Base-by-base conservation (phyloP, 2,888 invertebrate genomes). In the Spialia ferax region DNA sequence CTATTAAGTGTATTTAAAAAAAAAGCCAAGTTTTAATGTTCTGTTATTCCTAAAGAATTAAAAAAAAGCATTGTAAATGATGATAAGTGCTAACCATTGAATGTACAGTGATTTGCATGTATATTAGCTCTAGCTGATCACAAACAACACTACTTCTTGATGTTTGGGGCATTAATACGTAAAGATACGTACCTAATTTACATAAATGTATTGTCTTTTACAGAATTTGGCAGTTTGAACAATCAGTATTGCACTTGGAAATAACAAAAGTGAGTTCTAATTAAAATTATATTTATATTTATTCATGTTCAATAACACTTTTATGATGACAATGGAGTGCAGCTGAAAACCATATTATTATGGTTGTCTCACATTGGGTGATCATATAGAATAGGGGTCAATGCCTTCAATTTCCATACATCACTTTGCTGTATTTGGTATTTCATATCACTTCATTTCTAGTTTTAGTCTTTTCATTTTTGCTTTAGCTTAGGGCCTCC, bases 1-100 rank as follows among this genome's bases (percentile, higher is more conserved):
- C n/a, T n/a, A n/a, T n/a, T n/a, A n/a, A n/a, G n/a, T n/a, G n/a
- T n/a, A n/a, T n/a, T n/a, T n/a, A n/a, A n/a, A n/a, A n/a, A n/a
- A n/a, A n/a, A n/a, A n/a, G n/a, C n/a, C n/a, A n/a, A n/a, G n/a
- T n/a, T n/a, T n/a, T n/a, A n/a, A n/a, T n/a, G n/a, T n/a, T n/a
- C n/a, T n/a, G n/a, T n/a, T n/a, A n/a, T n/a, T n/a, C n/a, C n/a
- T n/a, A n/a, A n/a, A n/a, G n/a, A n/a, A n/a, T n/a, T 48, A 23
- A 23, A 13, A 13, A 22, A 20, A 50, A 50, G n/a, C n/a, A n/a
- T n/a, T 13, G 0, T 23, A 4, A 45, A 87, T 91, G 92, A 93
- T 93, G 93, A 91, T 75, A 91, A 91, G 57, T 91, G 91, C 91
- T 93, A 93, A 91, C 91, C 87, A 83, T 92, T 93, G 93, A 93